Evolutionary conservation across 1,140 invertebrate species (phyloP), one percentile per base, ranked within the genome.

Genomic region (Andrena cerasifolii): DNA sequence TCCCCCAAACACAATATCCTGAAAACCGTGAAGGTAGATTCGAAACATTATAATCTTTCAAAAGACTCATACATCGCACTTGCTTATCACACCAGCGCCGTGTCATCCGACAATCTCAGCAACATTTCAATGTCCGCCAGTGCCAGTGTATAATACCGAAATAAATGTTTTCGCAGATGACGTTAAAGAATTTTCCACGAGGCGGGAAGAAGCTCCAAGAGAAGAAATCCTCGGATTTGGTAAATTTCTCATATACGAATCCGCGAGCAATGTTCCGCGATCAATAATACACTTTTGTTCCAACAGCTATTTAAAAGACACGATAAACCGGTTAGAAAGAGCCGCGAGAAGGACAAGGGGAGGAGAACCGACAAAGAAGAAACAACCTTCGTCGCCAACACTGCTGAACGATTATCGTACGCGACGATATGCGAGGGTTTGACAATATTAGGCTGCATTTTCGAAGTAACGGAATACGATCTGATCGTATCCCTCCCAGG

Each of bases 401-500:
- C 74, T 36, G 88, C 89, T 3, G 80, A 86, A 36, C 79, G 86
- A 79, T 84, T 92, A 76, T 86, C 74, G 1, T 84, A 79, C 26
- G 33, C 65, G 3, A 77, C 73, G 51, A 43, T 91, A 74, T 68
- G 65, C 3, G 81, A 93, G 90, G 95, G 94, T 26, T 93, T 95
- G 87, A 77, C 93, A 5, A 79, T 95, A 7, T 84, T 96, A 26
- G 94, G 93, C 0, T 90, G 95, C 82, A 88, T 96, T 66, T 87
- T 87, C 47, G 79, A 92, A 76, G 86, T 94, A 0, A 88, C 89
- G 14, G 93, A 94, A 33, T 94, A 94, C n/a, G 92, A 93, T 80
- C 73, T 95, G 8, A 86, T 93, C 24, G 81, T 96, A 0, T 93
- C 93, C 45, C 81, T 96, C 62, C 95, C 95, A 10, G 94, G 94